These are phyloP conservation scores for Drosophila phalerata DNA, from an alignment of 2,888 invertebrate genomes.

Conservation along the genomic window DNA sequence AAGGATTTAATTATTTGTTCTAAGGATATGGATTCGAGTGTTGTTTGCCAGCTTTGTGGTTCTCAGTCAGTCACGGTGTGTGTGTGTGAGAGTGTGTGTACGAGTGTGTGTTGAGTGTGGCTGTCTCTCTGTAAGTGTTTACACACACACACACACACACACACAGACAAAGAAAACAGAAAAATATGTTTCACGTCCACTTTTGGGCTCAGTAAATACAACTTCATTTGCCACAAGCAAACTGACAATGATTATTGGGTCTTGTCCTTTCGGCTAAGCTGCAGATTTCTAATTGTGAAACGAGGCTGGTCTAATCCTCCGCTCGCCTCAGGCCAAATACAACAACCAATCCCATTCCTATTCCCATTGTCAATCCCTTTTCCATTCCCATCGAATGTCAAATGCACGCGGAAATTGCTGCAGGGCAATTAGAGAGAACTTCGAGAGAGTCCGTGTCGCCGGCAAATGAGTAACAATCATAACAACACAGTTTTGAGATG, in stretches of 20 bases:
- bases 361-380: conserved; percentile 19
- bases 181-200: conserved; percentile 79
- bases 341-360: not conserved
- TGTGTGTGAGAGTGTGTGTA: conserved; percentile 37
- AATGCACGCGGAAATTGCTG: conserved; percentile 64
- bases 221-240: conserved; percentile 22
- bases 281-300: conserved; percentile 75
- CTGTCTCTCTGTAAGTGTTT: conserved; percentile 51
- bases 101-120: no score
- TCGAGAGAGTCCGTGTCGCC: conserved; percentile 28
- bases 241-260: conserved; percentile 39
- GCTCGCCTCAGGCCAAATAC: conserved; percentile 28
- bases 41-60: conserved; percentile 41
- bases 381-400: conserved; percentile 53
- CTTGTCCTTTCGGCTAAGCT: conserved; percentile 43
- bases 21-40: conserved; percentile 68
- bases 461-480: conserved; percentile 47
- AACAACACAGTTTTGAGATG: conserved; percentile 40
- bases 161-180: conserved; percentile 23
- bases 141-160: conserved; percentile 36
- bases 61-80: conserved; percentile 17
- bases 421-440: conserved; percentile 58
- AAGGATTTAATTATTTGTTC: conserved; percentile 85
- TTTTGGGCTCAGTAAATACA: conserved; percentile 57
- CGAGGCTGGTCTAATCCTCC: conserved; percentile 64